Conservation (phyloP, 1,140 invertebrate species). For the Microplitis demolitor region DNA sequence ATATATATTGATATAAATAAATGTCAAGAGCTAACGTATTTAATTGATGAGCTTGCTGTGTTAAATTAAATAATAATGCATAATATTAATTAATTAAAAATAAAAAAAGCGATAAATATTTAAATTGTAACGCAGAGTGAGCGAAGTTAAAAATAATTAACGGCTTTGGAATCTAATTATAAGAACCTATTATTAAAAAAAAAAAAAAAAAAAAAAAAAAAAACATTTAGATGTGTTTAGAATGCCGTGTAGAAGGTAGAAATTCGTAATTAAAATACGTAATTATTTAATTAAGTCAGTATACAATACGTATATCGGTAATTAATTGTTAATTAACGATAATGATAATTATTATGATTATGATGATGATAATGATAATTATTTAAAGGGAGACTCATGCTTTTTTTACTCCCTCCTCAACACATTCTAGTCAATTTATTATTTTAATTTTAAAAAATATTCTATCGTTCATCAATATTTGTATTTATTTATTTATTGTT, state of each 20-base stretch:
- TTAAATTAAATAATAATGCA: not conserved
- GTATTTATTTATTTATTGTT: too few species aligned
- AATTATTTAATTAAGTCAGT: not conserved
- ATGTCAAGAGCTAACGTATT: not conserved
- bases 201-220: not conserved
- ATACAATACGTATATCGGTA: not conserved
- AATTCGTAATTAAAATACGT: not conserved
- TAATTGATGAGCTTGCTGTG: not conserved
- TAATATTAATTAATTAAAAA: not conserved
- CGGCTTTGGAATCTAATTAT: slow-evolving; percentile 29
- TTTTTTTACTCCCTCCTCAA: too few species aligned
- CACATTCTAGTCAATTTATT: too few species aligned
- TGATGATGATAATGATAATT: too few species aligned
- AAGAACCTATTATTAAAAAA: slow-evolving; percentile 23
- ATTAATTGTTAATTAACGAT: not conserved
- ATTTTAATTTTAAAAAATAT: too few species aligned
- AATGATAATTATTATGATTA: too few species aligned
- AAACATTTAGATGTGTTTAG: slow-evolving; percentile 2
- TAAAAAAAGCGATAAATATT: not conserved
- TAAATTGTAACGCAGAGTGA: not conserved
- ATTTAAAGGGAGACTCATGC: not conserved
- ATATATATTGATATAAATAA: slow-evolving; percentile 1
- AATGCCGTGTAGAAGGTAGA: not conserved
- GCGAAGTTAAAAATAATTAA: slow-evolving; percentile 10
- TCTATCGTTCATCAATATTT: too few species aligned